Evolutionary conservation across 2,113 vertebrate genomes (phyloP).

Genomic region (Furnarius figulus): DNA sequence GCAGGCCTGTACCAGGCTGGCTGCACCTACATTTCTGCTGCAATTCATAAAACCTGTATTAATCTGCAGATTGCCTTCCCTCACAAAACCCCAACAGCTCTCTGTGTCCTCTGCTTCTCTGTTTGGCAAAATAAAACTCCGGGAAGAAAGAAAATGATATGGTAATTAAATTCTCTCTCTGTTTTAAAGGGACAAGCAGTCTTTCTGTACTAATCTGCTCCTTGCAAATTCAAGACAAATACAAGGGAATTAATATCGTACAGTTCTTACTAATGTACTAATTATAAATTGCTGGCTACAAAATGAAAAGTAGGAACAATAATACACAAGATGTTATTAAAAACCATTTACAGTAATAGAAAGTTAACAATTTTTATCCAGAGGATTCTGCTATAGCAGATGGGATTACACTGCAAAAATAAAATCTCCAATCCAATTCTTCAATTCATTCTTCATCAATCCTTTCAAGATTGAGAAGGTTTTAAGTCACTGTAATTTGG

Average conservation of each 20-base stretch:
- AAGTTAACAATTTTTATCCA: conserved; percentile 50
- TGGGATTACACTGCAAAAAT: conserved; percentile 40
- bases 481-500: conserved; percentile 34
- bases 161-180: conserved; percentile 35
- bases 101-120: background rate
- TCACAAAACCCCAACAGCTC: background rate
- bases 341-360: conserved; percentile 7
- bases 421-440: conserved; percentile 3
- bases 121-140: conserved; percentile 37
- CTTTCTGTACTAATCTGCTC: conserved; percentile 17
- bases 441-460: background rate
- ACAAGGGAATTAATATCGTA: conserved; percentile 4
- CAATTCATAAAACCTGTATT: background rate
- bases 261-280: conserved; percentile 2
- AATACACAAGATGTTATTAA: conserved; percentile 20
- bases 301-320: conserved; percentile 43
- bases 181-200: conserved; percentile 42
- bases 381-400: conserved; percentile 47
- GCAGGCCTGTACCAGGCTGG: background rate
- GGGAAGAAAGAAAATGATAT: background rate
- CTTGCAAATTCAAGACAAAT: conserved; percentile 33
- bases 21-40: background rate
- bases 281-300: conserved; percentile 29
- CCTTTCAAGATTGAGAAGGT: conserved; percentile 26
- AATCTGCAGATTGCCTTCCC: background rate